A percentile compares a stretch with the other conserved stretches of the same genome.
These are phyloP conservation scores for Oedothorax gibbosus DNA, from an alignment of 1,140 invertebrate genomes.

Conservation along the genomic window DNA sequence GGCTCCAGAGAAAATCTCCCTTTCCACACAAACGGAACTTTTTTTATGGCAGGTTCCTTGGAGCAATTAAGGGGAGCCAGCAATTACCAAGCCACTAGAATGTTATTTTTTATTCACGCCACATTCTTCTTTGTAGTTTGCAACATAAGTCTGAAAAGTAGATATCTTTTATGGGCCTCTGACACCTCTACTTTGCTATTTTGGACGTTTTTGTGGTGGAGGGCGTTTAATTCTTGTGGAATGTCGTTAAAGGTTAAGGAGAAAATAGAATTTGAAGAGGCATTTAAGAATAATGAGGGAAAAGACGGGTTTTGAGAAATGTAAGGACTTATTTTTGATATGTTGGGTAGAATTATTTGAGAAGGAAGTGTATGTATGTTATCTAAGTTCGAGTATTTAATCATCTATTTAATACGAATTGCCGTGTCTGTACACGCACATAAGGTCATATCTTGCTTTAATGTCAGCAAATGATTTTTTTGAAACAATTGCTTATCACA, in stretches of 20 bases:
- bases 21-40: slow-evolving; percentile 4
- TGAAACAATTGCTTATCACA: no score
- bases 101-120: slow-evolving; percentile 20
- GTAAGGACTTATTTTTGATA: no score
- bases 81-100: slow-evolving; percentile 30
- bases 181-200: background rate
- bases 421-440: no score
- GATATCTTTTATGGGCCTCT: background rate
- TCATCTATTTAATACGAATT: no score
- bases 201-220: background rate
- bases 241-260: no score
- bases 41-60: slow-evolving; percentile 15
- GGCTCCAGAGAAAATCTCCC: slow-evolving; percentile 6
- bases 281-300: background rate
- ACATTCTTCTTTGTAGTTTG: slow-evolving; percentile 4
- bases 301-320: no score
- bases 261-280: background rate
- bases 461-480: no score
- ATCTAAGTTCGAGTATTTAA: no score
- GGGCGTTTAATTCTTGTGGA: background rate
- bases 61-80: slow-evolving; percentile 30
- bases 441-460: no score
- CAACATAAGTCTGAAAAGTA: slow-evolving; percentile 6
- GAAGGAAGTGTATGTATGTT: no score
- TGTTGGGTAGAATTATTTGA: no score